Conservation (phyloP, 2,888 invertebrate genomes). For the Eulithis testata region DNA sequence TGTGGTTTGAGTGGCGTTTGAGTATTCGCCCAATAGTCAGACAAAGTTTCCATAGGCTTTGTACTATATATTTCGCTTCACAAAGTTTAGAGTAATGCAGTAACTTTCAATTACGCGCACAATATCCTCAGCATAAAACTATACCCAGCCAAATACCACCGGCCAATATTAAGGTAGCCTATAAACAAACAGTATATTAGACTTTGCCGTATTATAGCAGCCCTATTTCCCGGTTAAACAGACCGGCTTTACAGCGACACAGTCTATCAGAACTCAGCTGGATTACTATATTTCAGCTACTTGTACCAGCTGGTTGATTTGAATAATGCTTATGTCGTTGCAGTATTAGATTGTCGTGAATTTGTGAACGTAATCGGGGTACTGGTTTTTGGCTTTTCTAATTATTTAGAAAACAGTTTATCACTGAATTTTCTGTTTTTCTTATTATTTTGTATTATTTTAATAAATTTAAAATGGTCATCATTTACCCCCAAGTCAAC, state of each 20-base stretch:
- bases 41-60: too few species aligned
- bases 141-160: constrained; percentile 12
- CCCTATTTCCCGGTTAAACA: constrained; percentile 35
- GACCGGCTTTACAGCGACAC: constrained; percentile 25
- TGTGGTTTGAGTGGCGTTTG: too few species aligned
- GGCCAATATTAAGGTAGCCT: constrained; percentile 31
- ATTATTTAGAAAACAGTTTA: too few species aligned
- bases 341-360: too few species aligned
- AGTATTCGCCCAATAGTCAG: too few species aligned
- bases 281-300: not conserved
- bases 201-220: constrained; percentile 30
- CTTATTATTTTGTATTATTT: too few species aligned
- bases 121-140: constrained; percentile 14
- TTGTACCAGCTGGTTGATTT: not conserved
- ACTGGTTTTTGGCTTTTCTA: too few species aligned
- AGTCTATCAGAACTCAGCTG: constrained; percentile 5
- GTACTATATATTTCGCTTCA: not conserved
- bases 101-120: constrained; percentile 10
- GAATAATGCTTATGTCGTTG: too few species aligned
- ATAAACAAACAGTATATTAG: constrained; percentile 36
- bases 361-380: too few species aligned
- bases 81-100: not conserved
- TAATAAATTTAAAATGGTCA: too few species aligned
- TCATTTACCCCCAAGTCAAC: too few species aligned
- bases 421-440: too few species aligned